Conservation (phyloP, 2,888 invertebrate genomes). For the Pheosia gnoma region DNA sequence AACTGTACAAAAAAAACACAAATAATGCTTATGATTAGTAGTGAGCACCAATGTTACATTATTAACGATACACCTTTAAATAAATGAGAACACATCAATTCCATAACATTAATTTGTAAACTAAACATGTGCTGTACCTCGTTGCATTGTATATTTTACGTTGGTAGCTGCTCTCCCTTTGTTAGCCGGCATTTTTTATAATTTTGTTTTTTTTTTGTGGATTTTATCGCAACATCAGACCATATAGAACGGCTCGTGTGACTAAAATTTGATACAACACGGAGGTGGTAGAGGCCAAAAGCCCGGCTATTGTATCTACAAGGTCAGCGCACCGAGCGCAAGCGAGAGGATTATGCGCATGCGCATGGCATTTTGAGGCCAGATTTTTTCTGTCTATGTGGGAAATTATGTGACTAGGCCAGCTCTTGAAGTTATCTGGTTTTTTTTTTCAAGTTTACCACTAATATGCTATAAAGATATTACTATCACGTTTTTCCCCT, state of each 20-base stretch:
- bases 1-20: neutral
- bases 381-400: slow-evolving; percentile 53
- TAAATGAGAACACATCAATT: too few species aligned
- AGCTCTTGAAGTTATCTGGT: slow-evolving; percentile 12
- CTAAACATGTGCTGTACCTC: too few species aligned
- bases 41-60: too few species aligned
- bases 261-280: slow-evolving; percentile 44
- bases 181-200: neutral
- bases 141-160: too few species aligned
- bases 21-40: neutral
- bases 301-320: slow-evolving; percentile 65
- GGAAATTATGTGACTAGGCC: slow-evolving; percentile 37
- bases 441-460: neutral
- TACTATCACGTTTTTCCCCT: too few species aligned
- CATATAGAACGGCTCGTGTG: slow-evolving; percentile 33
- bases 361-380: slow-evolving; percentile 62
- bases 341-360: slow-evolving; percentile 53
- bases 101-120: too few species aligned
- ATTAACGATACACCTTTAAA: too few species aligned
- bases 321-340: slow-evolving; percentile 69
- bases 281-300: slow-evolving; percentile 45
- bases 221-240: slow-evolving; percentile 22
- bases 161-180: neutral
- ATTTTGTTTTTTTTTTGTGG: neutral
- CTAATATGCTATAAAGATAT: too few species aligned